Evolutionary conservation across 1,140 invertebrate genomes (phyloP).

Genomic region (Epicauta chinensis): DNA sequence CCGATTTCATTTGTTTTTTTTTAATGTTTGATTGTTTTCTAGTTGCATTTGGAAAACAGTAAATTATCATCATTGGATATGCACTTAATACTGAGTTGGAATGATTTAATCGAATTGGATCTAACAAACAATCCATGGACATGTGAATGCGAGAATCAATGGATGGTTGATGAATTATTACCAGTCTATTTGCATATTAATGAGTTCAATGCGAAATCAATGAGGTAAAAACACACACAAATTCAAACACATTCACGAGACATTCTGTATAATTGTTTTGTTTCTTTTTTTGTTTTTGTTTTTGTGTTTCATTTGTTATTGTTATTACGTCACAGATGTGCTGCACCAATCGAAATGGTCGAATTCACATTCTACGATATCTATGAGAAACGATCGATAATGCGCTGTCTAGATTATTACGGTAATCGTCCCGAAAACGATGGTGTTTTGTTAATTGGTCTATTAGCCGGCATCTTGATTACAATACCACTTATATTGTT

Average conservation of each 20-base stretch:
- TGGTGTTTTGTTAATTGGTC: constrained; percentile 57
- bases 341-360: constrained; percentile 53
- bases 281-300: neutral
- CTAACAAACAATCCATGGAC: constrained; percentile 64
- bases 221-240: constrained; percentile 23
- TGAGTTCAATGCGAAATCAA: constrained; percentile 19
- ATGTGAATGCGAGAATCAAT: constrained; percentile 69
- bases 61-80: constrained; percentile 55
- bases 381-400: constrained; percentile 46
- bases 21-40: constrained; percentile 30
- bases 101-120: constrained; percentile 55
- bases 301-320: constrained; percentile 19
- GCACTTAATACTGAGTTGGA: constrained; percentile 57
- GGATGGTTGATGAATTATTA: constrained; percentile 58
- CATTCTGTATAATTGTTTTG: neutral
- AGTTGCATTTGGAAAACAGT: constrained; percentile 63
- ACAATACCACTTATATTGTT: constrained; percentile 57
- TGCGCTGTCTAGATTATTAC: constrained; percentile 57
- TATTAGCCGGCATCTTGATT: constrained; percentile 60
- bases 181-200: constrained; percentile 40
- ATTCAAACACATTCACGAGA: neutral
- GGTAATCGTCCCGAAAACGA: constrained; percentile 56
- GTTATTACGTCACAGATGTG: no score
- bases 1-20: neutral
- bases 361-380: constrained; percentile 50